These are phyloP conservation scores for Oconnorella tubifera DNA, from an alignment of 2,888 invertebrate species.

Conservation along the genomic window DNA sequence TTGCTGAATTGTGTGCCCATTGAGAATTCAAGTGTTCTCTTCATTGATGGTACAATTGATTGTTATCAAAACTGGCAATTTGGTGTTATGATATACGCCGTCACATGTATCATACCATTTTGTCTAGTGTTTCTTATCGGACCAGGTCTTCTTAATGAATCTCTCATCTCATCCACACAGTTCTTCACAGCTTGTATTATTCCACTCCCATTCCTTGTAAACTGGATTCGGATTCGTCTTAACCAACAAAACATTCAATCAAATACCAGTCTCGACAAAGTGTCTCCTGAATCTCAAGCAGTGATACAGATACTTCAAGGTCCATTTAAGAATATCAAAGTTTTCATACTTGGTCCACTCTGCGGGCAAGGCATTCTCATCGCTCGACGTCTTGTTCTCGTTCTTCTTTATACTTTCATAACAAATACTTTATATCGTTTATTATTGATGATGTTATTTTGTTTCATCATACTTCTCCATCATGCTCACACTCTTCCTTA, in stretches of 20 bases:
- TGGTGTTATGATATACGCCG: constrained; percentile 34
- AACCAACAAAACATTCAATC: too few species aligned
- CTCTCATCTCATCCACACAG: constrained; percentile 30
- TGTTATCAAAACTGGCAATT: constrained; percentile 37
- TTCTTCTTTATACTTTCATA: constrained; percentile 36
- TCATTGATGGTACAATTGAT: constrained; percentile 31
- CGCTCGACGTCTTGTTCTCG: constrained; percentile 31
- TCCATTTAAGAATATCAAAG: constrained; percentile 33
- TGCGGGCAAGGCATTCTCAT: constrained; percentile 36
- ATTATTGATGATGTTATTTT: constrained; percentile 35
- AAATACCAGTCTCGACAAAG: too few species aligned
- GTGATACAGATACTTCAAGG: constrained; percentile 36
- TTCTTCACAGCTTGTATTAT: constrained; percentile 36
- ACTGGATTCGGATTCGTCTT: constrained; percentile 31
- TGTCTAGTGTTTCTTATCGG: constrained; percentile 35
- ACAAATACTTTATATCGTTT: constrained; percentile 35
- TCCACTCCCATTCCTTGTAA: constrained; percentile 36
- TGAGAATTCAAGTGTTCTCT: constrained; percentile 27
- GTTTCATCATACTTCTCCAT: constrained; percentile 35
- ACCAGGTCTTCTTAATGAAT: constrained; percentile 34
- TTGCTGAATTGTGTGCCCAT: constrained; percentile 37
- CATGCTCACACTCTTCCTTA: constrained; percentile 36
- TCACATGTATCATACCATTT: constrained; percentile 34
- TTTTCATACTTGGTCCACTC: constrained; percentile 25
- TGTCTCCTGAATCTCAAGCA: constrained; percentile 27